phyloP scores from a whole-genome alignment of 1,140 invertebrate species.

The Panagrolaimus sp. region DNA sequence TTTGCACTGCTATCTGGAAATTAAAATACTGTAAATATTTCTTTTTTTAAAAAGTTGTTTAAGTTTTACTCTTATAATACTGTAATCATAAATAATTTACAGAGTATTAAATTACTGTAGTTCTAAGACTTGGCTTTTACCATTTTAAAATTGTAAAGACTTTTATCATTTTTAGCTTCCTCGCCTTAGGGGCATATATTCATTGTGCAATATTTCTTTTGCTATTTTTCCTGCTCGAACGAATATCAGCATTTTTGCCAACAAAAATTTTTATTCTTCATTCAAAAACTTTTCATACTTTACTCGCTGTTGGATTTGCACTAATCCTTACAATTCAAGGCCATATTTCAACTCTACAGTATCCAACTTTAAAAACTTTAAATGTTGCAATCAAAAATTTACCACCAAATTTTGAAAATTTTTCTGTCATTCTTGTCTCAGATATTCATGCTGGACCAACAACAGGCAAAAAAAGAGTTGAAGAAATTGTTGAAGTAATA shows the following conservation, averaged over 20 bases:
- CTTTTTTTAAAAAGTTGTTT: too few relatives aligned
- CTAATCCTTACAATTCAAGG: slow-evolving; percentile 30
- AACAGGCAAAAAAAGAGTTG: slow-evolving; percentile 29
- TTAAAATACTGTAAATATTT: too few relatives aligned
- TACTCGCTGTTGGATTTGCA: slow-evolving; percentile 26
- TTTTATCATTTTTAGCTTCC: slow-evolving; percentile 27
- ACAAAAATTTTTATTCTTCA: slow-evolving; percentile 23
- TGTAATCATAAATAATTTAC: too few relatives aligned
- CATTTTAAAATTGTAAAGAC: too few relatives aligned
- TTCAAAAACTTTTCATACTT: slow-evolving; percentile 32
- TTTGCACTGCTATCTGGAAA: too few relatives aligned
- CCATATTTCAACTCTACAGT: slow-evolving; percentile 15
- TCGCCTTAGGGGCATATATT: slow-evolving; percentile 32
- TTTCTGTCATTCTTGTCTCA: slow-evolving; percentile 41
- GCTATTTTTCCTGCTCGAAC: slow-evolving; percentile 23
- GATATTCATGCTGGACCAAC: slow-evolving; percentile 48
- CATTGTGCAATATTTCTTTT: slow-evolving; percentile 23
- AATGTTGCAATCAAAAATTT: slow-evolving; percentile 29
- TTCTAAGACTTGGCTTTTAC: too few relatives aligned
- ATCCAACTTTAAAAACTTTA: slow-evolving; percentile 17
- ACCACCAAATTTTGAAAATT: slow-evolving; percentile 34
- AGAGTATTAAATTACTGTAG: too few relatives aligned
- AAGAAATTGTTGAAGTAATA: slow-evolving; percentile 35
- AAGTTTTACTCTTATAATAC: too few relatives aligned
- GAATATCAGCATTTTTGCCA: slow-evolving; percentile 28